Percentiles rank a stretch among this genome's conserved stretches.
Evolutionary conservation across 64 coral and sea anemone species (phyloP).

Genomic region (Astreopora myriophthalma): DNA sequence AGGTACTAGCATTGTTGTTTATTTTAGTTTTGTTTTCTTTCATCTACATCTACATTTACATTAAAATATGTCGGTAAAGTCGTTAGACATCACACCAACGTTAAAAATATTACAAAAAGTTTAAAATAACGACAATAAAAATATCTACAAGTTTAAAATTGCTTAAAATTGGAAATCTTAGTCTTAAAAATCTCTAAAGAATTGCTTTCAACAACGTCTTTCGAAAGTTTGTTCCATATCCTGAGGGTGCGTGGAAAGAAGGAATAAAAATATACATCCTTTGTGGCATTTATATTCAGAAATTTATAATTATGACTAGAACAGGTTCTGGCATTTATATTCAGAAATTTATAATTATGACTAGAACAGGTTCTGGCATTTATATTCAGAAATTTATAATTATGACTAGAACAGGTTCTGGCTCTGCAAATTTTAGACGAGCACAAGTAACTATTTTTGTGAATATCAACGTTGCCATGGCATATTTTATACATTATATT

Average conservation of each 20-base stretch:
- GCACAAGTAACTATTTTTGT: background rate
- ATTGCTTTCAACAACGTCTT: background rate
- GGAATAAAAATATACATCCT: background rate
- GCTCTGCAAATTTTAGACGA: background rate
- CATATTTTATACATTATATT: constrained; percentile 60
- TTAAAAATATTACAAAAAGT: background rate
- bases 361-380: too few relatives aligned
- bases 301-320: background rate
- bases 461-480: background rate
- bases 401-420: too few relatives aligned
- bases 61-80: too few relatives aligned
- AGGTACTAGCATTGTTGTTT: too few relatives aligned
- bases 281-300: background rate
- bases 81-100: background rate
- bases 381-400: too few relatives aligned
- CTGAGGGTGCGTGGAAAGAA: background rate
- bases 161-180: background rate
- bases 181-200: background rate
- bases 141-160: background rate
- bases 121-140: background rate
- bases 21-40: too few relatives aligned
- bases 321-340: background rate
- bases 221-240: background rate
- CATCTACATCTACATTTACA: too few relatives aligned
- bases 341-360: background rate